Percentiles rank a stretch among this genome's conserved stretches.
Evolutionary conservation across 2,797 vertebrate genomes (phyloP).

Genomic region (Pristis pectinata): DNA sequence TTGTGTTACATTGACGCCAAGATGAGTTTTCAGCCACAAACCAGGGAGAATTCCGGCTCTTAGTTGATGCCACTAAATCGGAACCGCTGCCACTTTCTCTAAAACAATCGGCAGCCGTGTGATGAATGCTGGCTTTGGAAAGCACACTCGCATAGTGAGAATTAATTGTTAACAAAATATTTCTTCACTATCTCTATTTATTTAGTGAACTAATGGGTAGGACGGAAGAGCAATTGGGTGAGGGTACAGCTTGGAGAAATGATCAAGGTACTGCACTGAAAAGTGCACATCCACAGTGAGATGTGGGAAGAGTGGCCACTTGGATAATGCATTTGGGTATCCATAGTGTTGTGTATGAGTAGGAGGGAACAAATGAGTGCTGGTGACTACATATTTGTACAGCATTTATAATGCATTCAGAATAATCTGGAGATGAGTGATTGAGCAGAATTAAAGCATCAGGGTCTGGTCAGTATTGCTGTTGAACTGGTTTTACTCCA

Average conservation of each 20-base stretch:
- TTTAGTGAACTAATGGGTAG: background rate
- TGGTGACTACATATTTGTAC: background rate
- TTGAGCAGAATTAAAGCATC: background rate
- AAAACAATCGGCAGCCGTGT: background rate
- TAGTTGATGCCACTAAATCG: background rate
- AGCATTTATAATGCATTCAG: background rate
- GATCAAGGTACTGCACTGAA: background rate
- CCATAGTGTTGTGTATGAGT: background rate
- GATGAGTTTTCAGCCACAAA: no score
- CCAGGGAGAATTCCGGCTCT: no score
- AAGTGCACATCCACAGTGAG: background rate
- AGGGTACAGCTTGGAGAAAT: background rate
- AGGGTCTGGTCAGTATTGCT: background rate
- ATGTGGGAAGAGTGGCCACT: background rate
- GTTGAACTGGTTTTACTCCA: background rate
- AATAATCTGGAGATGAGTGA: background rate
- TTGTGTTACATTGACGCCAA: no score
- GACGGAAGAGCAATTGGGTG: background rate
- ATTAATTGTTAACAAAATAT: background rate
- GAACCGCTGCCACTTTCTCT: background rate
- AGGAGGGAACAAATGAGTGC: background rate
- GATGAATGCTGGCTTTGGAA: background rate
- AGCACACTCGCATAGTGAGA: background rate
- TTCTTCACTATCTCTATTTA: background rate
- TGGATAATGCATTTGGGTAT: background rate